A percentile compares a stretch with the other conserved stretches of the same genome.
phyloP scores from a whole-genome alignment of 2,797 vertebrate genomes.

The Danionella dracula region DNA sequence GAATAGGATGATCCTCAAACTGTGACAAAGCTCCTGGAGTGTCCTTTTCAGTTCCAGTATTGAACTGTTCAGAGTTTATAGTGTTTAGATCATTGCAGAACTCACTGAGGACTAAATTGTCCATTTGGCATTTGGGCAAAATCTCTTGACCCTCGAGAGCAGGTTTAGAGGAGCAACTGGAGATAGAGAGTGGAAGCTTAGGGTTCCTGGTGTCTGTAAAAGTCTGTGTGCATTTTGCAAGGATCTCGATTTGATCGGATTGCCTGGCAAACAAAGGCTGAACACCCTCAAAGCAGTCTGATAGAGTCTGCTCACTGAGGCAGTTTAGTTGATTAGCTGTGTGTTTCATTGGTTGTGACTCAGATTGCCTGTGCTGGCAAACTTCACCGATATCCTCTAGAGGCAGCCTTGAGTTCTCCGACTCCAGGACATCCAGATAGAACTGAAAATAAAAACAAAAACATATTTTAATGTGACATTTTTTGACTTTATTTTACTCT shows the following conservation, averaged over 20 bases:
- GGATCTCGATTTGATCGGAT: not conserved
- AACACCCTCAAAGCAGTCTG: slow-evolving; percentile 1
- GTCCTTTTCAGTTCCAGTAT: not conserved
- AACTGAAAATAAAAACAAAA: not conserved
- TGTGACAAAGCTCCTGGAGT: too few species aligned
- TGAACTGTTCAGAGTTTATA: not conserved
- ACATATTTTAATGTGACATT: not conserved
- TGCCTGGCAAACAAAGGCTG: not conserved
- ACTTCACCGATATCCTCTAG: not conserved
- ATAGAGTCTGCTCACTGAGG: not conserved
- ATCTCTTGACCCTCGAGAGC: not conserved
- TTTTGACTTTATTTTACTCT: not conserved
- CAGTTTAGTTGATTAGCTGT: not conserved
- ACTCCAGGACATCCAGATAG: slow-evolving; percentile 34
- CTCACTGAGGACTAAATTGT: not conserved
- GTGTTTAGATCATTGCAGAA: not conserved
- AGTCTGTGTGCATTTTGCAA: not conserved
- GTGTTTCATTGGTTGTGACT: not conserved
- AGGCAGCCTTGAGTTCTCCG: not conserved
- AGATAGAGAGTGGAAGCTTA: not conserved
- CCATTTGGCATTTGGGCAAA: not conserved
- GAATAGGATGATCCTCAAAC: not conserved
- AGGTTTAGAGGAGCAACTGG: not conserved
- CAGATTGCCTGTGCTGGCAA: not conserved
- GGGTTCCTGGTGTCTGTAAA: not conserved